A percentile compares a stretch with the other conserved stretches of the same genome.
Conservation (phyloP, 1,140 invertebrate genomes). For the Trachymyrmex septentrionalis region DNA sequence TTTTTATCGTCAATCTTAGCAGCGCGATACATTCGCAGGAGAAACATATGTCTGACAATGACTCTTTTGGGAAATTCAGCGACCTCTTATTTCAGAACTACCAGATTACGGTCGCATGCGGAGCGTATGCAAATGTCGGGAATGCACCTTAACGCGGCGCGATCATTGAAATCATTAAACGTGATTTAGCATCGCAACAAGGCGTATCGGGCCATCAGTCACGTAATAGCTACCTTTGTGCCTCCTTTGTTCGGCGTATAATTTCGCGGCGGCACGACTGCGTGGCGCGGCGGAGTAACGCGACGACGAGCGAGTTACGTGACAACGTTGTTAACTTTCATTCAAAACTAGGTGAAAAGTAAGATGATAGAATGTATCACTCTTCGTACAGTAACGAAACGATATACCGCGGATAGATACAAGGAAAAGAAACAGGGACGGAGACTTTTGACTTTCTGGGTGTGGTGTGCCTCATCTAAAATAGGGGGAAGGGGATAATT, state of each 20-base stretch:
- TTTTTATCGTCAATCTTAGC: background rate
- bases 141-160: conserved; percentile 9
- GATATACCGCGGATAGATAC: background rate
- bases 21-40: background rate
- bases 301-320: background rate
- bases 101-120: background rate
- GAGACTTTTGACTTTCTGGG: too few relatives aligned
- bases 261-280: conserved; percentile 29
- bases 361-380: background rate
- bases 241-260: conserved; percentile 28
- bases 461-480: too few relatives aligned
- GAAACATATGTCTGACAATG: background rate
- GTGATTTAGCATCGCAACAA: conserved; percentile 41
- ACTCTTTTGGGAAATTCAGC: conserved; percentile 11
- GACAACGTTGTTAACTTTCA: background rate
- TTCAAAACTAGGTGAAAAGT: background rate
- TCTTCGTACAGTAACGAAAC: too few relatives aligned
- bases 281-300: background rate
- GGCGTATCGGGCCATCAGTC: conserved; percentile 42
- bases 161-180: conserved; percentile 51
- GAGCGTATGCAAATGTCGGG: conserved; percentile 19
- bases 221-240: conserved; percentile 33
- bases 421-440: background rate
- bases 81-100: background rate
- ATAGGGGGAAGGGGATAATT: too few relatives aligned